Base-by-base conservation (phyloP, 2,113 vertebrate genomes). In the Stercorarius parasiticus region DNA sequence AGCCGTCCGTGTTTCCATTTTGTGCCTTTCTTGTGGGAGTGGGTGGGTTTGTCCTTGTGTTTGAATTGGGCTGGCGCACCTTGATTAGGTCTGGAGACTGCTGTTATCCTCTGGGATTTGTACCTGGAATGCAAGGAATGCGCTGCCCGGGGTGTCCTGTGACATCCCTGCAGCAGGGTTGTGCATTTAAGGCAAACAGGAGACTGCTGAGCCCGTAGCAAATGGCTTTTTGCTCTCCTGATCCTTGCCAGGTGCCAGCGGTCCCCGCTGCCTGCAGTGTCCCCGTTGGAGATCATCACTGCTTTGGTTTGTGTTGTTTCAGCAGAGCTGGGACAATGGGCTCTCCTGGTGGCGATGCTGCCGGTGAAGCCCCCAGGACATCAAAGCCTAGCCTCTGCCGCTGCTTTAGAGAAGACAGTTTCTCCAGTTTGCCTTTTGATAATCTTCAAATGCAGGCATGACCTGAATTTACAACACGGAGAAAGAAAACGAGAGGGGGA, bases 391-490 rank as follows among this genome's bases (percentile, higher is more conserved):
- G 83, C 73, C 87, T 45, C 72, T 52, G 80, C 15, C 25, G 77
- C 65, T 29, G 36, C 49, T 56, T 27, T 22, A 47, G 79, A 73
- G 84, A 7, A 89, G 53, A 11, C 49, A 5, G n/a, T 81, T 90
- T 73, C 78, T 95, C 91, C 86, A 43, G 70, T 93, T 96, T 74
- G 93, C 94, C 93, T 95, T 96, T 90, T 94, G 93, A 85, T 88
- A 86, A 82, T 88, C 89, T 81, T 96, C 91, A 94, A 66, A 87
- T 81, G 78, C 71, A 64, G 89, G 71, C 66, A 2, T 88, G 96
- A 95, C 94, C 95, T 93, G 95, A 80, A 94, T 97, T 94, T 93
- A 69, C 55, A 62, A 32, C 64, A 15, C 0, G 1, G 71, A 62
- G 93, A 30, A 72, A 77, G 82, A 45, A 62, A 72, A 58, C 1